These are phyloP conservation scores for Cantharis nigra DNA, from an alignment of 2,888 invertebrate genomes.

Conservation along the genomic window DNA sequence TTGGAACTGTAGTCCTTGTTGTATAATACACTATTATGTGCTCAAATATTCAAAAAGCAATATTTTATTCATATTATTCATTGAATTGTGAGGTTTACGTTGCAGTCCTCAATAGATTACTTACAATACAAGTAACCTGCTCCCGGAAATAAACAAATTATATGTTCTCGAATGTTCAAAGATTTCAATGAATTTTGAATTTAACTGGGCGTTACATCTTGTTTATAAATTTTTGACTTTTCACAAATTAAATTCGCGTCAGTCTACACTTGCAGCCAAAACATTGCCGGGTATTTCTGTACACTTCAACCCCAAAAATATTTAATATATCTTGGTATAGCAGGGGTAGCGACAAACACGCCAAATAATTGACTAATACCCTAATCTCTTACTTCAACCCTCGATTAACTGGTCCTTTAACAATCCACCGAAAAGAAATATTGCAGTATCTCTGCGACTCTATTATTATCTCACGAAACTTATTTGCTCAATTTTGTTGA, in stretches of 20 bases:
- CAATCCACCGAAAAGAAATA: conserved; percentile 30
- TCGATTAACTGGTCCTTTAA: conserved; percentile 38
- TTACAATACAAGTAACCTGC: too few relatives aligned
- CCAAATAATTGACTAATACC: conserved; percentile 42
- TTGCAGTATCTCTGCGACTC: conserved; percentile 18
- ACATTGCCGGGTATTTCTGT: background rate
- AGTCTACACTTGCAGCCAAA: background rate
- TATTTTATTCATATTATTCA: too few relatives aligned
- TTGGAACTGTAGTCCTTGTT: too few relatives aligned
- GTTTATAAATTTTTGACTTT: background rate
- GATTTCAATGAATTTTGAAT: too few relatives aligned
- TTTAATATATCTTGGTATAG: conserved; percentile 21
- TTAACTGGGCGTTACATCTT: too few relatives aligned
- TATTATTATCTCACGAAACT: conserved; percentile 16
- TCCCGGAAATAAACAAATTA: too few relatives aligned
- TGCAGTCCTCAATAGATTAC: too few relatives aligned
- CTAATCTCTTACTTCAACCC: conserved; percentile 38
- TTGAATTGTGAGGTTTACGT: too few relatives aligned
- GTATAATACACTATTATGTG: too few relatives aligned
- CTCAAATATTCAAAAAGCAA: too few relatives aligned
- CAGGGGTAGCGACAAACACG: conserved; percentile 36
- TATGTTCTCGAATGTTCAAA: too few relatives aligned
- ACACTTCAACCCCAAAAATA: conserved; percentile 21
- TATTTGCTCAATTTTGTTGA: conserved; percentile 16
- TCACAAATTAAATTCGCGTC: background rate